phyloP scores from a whole-genome alignment of 2,797 vertebrate species.

The Tolypeutes matacus region DNA sequence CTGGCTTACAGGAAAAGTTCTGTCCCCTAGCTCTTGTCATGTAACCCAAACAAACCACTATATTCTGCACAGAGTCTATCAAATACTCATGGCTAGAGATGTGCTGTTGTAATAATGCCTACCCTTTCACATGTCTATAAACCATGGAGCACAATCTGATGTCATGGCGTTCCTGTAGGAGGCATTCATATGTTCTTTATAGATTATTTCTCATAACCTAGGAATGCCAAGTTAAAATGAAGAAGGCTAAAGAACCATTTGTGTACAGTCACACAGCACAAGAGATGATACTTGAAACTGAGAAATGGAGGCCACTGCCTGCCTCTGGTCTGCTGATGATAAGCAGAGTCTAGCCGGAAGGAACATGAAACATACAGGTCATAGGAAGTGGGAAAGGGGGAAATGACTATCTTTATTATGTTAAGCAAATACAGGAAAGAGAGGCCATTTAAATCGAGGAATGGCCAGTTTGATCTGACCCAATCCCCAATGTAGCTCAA shows the following conservation, averaged over 20 bases:
- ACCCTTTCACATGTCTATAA: slow-evolving; percentile 5
- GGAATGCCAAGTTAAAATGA: background rate
- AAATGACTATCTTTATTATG: slow-evolving; percentile 42
- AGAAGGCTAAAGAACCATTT: background rate
- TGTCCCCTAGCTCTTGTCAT: background rate
- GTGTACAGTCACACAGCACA: fast-evolving
- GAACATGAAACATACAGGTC: background rate
- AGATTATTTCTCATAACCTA: background rate
- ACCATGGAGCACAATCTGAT: background rate
- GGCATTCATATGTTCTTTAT: background rate
- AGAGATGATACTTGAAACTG: background rate
- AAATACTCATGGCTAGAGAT: background rate
- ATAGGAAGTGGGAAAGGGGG: background rate
- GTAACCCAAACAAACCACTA: background rate
- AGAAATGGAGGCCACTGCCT: background rate
- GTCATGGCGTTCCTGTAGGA: background rate
- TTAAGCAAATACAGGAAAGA: background rate
- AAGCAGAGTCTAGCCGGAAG: background rate
- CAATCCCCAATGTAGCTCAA: slow-evolving; percentile 26
- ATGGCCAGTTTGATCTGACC: slow-evolving; percentile 50
- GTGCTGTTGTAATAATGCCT: background rate
- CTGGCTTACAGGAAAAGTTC: background rate
- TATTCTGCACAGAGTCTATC: background rate
- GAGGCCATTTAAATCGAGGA: background rate
- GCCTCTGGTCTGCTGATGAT: background rate